Conservation (phyloP, 2,797 vertebrate genomes). For the Danio choprae region DNA sequence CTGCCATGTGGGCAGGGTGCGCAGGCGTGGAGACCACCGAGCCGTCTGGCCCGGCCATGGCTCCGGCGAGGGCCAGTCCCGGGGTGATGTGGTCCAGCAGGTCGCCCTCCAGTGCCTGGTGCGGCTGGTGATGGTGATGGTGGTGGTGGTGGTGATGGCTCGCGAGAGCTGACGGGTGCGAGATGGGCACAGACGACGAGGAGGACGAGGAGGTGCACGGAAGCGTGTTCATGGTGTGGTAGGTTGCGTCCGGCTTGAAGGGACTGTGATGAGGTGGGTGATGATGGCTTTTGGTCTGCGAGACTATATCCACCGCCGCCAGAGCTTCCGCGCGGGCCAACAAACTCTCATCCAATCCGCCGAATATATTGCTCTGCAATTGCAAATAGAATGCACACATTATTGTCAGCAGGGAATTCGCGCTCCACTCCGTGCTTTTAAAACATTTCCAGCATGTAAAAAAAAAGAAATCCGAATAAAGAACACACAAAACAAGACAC, state of each 20-base stretch:
- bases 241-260: conserved; percentile 99
- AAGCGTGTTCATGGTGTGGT: conserved; percentile 99
- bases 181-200: conserved; percentile 88
- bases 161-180: conserved; percentile 88
- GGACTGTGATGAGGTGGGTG: conserved; percentile 97
- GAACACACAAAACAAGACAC: conserved; percentile 85
- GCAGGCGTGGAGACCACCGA: conserved; percentile 93
- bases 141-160: conserved; percentile 86
- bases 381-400: conserved; percentile 99
- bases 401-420: conserved; percentile 92
- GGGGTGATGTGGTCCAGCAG: conserved; percentile 97
- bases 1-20: conserved; percentile 94
- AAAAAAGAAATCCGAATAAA: conserved; percentile 77
- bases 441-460: conserved; percentile 88
- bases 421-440: conserved; percentile 85
- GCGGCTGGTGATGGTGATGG: conserved; percentile 94
- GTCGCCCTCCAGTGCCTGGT: conserved; percentile 96
- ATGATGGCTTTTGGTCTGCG: conserved; percentile 97
- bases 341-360: conserved; percentile 99
- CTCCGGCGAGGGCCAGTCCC: conserved; percentile 88
- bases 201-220: conserved; percentile 93
- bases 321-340: conserved; percentile 99
- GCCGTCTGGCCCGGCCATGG: conserved; percentile 94
- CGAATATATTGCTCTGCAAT: conserved; percentile 99
- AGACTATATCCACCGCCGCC: conserved; percentile 99